Percentiles rank a stretch among this genome's conserved stretches.
Conservation (phyloP, 53 echinoderm and acorn worm species). For the Stichopus horrens region DNA sequence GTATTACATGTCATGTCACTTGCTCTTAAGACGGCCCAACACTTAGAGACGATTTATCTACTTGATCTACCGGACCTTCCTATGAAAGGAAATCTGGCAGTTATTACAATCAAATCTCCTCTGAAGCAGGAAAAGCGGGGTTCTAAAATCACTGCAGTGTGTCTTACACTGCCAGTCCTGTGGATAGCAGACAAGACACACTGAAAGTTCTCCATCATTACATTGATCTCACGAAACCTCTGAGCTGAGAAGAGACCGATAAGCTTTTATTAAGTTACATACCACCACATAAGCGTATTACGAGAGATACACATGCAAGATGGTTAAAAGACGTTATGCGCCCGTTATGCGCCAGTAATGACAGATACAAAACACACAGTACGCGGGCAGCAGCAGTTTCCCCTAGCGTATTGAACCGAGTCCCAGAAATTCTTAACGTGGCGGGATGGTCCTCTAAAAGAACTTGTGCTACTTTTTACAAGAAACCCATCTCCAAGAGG, state of each 20-base stretch:
- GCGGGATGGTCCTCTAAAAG: slow-evolving; percentile 35
- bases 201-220: slow-evolving; percentile 10
- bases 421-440: slow-evolving; percentile 37
- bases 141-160: neutral
- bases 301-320: slow-evolving; percentile 9
- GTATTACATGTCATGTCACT: slow-evolving; percentile 34
- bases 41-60: neutral
- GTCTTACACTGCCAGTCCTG: neutral
- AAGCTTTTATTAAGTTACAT: neutral
- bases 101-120: neutral
- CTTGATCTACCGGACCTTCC: neutral
- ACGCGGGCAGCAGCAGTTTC: slow-evolving; percentile 31
- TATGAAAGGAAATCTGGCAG: neutral
- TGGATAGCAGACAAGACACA: neutral
- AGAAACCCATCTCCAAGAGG: slow-evolving; percentile 4
- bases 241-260: neutral
- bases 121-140: slow-evolving; percentile 1
- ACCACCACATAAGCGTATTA: slow-evolving; percentile 5
- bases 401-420: neutral
- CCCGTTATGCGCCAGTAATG: neutral
- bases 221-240: neutral
- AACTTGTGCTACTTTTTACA: slow-evolving; percentile 45
- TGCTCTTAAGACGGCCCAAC: neutral
- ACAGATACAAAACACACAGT: slow-evolving; percentile 23
- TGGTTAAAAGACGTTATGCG: slow-evolving; percentile 26